These are phyloP conservation scores for Genyomyrus donnyi DNA, from an alignment of 2,113 vertebrate species.

Conservation along the genomic window DNA sequence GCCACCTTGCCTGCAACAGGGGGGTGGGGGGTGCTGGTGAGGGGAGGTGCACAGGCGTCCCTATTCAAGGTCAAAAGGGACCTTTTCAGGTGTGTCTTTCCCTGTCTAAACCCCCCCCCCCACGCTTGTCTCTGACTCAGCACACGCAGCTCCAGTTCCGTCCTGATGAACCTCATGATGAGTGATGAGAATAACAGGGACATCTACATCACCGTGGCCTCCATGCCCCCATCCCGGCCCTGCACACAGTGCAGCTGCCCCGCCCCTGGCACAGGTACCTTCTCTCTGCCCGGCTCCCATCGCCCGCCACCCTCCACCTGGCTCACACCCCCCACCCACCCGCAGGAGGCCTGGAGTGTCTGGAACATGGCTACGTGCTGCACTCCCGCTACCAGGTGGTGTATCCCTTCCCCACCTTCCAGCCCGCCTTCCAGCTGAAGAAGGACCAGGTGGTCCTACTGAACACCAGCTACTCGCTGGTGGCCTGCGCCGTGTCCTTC, in stretches of 20 bases:
- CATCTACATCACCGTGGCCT: conserved; percentile 80
- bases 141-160: conserved; percentile 75
- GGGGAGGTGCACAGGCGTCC: background rate
- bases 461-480: conserved; percentile 87
- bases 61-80: background rate
- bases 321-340: background rate
- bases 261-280: conserved; percentile 49
- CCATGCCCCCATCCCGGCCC: conserved; percentile 67
- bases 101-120: background rate
- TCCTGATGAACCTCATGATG: conserved; percentile 85
- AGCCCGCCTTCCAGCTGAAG: conserved; percentile 88
- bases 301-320: background rate
- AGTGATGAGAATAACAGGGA: conserved; percentile 87
- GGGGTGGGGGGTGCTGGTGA: background rate
- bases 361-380: conserved; percentile 79
- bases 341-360: conserved; percentile 64
- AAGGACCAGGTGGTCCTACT: conserved; percentile 86
- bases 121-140: conserved; percentile 41
- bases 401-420: conserved; percentile 87
- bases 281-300: background rate
- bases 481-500: conserved; percentile 81
- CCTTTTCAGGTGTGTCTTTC: background rate
- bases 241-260: conserved; percentile 66
- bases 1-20: conserved; percentile 65
- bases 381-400: conserved; percentile 90